Evolutionary conservation across 2,888 invertebrate genomes (phyloP), one percentile per base, ranked within the genome.

Genomic region (Amphimallon solstitiale): DNA sequence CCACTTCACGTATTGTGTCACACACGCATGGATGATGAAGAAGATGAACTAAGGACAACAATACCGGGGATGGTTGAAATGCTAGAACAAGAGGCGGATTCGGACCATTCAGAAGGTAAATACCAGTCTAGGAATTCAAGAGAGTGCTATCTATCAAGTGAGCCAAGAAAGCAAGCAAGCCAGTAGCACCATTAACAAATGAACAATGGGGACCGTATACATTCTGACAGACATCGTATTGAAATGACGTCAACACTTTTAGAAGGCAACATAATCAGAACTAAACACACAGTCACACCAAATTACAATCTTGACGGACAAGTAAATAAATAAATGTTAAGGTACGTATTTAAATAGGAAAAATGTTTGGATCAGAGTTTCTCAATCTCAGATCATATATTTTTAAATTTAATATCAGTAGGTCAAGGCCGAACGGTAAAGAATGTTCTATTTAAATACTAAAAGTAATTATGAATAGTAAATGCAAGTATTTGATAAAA

Each of bases 241-340:
- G 71, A 74, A 72, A 70, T 74, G 74, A 73, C 73, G 74, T 72
- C 71, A 71, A 73, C 73, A 72, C 63, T 67, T 63, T 67, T 63
- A 63, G 63, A 56, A 43, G 43, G 59, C 59, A 59, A 48, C 63
- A 67, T 67, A 67, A 67, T 67, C 67, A 67, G 67, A 67, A 67
- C 63, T 67, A 67, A 73, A 72, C 72, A 68, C 68, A 71, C 67
- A 72, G 71, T 71, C 73, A 73, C 70, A 73, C 72, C 70, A 72
- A 73, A 73, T 71, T 67, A 67, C 67, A 51, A 61, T 49, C 37
- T 59, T 63, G 63, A 63, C 59, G 63, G 67, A 65, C 64, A 67
- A 66, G 66, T 71, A 72, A 70, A 72, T 73, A 73, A 73, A 72
- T 72, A 72, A 69, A 71, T 66, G 68, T 66, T 48, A 67, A 70